Evolutionary conservation across 2,113 vertebrate species (phyloP).

Genomic region (Elanus axillaris): DNA sequence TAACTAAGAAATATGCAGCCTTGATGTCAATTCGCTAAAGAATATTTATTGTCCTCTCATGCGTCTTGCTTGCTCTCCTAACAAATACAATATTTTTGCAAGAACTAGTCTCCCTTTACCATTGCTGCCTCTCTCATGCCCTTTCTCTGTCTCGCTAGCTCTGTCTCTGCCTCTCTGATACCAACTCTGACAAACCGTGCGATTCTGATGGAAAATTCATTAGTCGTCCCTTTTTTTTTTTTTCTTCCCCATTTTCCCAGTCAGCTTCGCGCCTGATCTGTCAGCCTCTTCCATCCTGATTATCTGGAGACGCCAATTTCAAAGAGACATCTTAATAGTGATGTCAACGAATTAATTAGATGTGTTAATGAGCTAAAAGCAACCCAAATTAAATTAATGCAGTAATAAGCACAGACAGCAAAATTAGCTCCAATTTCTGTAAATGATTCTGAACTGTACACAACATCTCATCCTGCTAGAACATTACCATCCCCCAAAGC

Average conservation of each 20-base stretch:
- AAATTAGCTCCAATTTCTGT: slow-evolving; percentile 99
- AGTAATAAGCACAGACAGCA: slow-evolving; percentile 99
- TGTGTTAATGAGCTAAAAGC: slow-evolving; percentile 99
- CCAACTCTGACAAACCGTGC: slow-evolving; percentile 68
- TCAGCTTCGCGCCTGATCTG: slow-evolving; percentile 86
- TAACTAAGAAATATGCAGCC: slow-evolving; percentile 3
- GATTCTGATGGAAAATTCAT: slow-evolving; percentile 82
- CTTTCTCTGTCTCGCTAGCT: slow-evolving; percentile 70
- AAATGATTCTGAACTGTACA: slow-evolving; percentile 99
- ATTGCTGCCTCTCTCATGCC: slow-evolving; percentile 36
- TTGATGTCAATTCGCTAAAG: neutral
- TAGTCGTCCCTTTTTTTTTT: slow-evolving; percentile 63
- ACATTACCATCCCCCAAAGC: slow-evolving; percentile 99
- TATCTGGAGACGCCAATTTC: slow-evolving; percentile 99
- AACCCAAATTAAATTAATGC: slow-evolving; percentile 99
- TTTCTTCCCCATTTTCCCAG: slow-evolving; percentile 71
- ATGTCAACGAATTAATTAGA: slow-evolving; percentile 99
- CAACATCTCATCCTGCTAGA: slow-evolving; percentile 97
- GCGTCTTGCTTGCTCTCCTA: slow-evolving; percentile 53
- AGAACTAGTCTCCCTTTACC: neutral
- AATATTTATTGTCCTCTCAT: slow-evolving; percentile 49
- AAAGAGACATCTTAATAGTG: slow-evolving; percentile 99
- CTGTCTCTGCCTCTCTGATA: slow-evolving; percentile 67
- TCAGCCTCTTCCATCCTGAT: slow-evolving; percentile 98
- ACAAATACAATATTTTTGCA: slow-evolving; percentile 58